These are phyloP conservation scores for Caenorhabditis sp. DNA, from an alignment of 2,888 invertebrate species.

Conservation along the genomic window DNA sequence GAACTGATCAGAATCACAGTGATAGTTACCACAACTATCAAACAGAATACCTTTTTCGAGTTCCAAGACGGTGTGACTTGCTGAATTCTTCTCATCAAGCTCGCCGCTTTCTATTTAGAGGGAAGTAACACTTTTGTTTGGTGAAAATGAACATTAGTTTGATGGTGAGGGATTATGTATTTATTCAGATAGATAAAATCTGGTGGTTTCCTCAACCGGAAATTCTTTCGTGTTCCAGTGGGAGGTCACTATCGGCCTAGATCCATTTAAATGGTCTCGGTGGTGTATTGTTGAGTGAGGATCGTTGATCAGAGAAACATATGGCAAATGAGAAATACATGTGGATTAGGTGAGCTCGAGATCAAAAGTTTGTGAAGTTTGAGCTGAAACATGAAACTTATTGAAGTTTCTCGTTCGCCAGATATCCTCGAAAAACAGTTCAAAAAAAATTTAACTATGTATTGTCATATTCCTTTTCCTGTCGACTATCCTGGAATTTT, in stretches of 20 bases:
- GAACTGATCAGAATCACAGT: neutral
- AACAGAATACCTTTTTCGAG: neutral
- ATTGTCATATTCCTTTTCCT: too few relatives aligned
- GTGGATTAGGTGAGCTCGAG: too few relatives aligned
- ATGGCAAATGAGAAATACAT: too few relatives aligned
- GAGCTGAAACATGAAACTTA: too few relatives aligned
- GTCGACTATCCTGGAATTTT: too few relatives aligned
- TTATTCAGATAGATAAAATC: neutral
- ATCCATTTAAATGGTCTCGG: neutral
- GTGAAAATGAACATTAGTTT: neutral
- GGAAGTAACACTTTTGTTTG: too few relatives aligned
- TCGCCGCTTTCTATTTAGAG: neutral
- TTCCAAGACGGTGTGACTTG: neutral
- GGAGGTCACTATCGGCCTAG: neutral
- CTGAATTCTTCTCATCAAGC: neutral
- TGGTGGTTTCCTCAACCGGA: neutral
- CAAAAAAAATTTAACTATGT: too few relatives aligned
- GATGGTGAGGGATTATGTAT: neutral
- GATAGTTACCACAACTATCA: neutral
- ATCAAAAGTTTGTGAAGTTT: too few relatives aligned
- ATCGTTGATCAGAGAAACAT: too few relatives aligned
- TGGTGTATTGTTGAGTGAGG: too few relatives aligned
- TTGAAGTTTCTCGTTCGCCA: too few relatives aligned
- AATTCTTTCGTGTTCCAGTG: neutral
- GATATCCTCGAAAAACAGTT: too few relatives aligned